Base-by-base conservation (phyloP, 1,140 invertebrate genomes). In the Hylyphantes graminicola region DNA sequence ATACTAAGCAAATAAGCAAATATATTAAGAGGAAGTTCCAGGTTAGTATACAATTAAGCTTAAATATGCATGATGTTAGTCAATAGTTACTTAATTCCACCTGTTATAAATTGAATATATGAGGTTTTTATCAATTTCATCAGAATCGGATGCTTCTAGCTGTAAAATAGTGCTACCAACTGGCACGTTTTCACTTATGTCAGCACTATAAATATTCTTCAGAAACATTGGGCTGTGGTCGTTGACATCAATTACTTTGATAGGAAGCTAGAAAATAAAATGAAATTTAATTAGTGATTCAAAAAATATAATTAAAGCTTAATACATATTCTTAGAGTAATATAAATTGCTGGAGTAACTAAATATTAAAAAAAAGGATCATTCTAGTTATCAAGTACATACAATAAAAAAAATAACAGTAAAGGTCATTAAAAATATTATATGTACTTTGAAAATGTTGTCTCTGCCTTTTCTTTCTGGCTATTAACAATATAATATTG, bases 191-290 rank as follows among this genome's bases (percentile, higher is more conserved):
- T 96, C 95, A 1, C 94, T 94, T 73, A 96, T 93, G 87, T 96
- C 94, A 13, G 94, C 92, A 65, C 89, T 90, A 88, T 96, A 96
- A 4, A 92, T 87, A 51, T 89, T 89, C 86, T 94, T 92, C 0
- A 92, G 92, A 89, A 96, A 96, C 86, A 93, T 90, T 3, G 95
- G 95, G 12, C 94, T 92, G 87, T 94, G 94, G 87, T 96, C 95
- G 89, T 96, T 96, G 10, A 94, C 94, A 89, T 96, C 95, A 78
- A 96, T 92, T 6, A 96, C 94, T 53, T 92, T 93, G 51, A 96
- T 92, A 87, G 93, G 91, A 17, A 96, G 89, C 91, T 92, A 77
- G 10, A 75, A 75, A 54, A n/a, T 10, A 54, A 35, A 79, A 67
- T n/a, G 7, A 53, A 35, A 70, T 11, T 19, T 1, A 53, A 10